A percentile compares a stretch with the other conserved stretches of the same genome.
Evolutionary conservation across 2,888 invertebrate species (phyloP).

Genomic region (Rugalucina vietnamica): DNA sequence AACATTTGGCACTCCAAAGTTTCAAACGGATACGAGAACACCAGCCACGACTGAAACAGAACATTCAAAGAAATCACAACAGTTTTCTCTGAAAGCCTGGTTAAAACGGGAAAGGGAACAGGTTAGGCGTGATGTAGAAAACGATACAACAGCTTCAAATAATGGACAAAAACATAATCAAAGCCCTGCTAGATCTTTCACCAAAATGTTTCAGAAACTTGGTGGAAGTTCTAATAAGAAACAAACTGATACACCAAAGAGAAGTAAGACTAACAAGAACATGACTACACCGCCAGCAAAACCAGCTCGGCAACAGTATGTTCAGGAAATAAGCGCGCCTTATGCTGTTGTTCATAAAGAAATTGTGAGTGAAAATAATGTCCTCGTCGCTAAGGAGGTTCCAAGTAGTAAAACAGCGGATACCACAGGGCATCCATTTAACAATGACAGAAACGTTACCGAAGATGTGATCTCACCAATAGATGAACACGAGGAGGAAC

Average conservation of each 20-base stretch:
- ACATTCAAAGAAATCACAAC: constrained; percentile 62
- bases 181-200: constrained; percentile 62
- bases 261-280: neutral
- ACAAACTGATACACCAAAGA: constrained; percentile 35
- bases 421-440: neutral
- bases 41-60: constrained; percentile 32
- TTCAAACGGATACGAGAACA: neutral
- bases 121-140: constrained; percentile 59
- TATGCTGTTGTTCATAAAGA: constrained; percentile 3
- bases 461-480: constrained; percentile 59
- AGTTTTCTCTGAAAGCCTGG: constrained; percentile 76
- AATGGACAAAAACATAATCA: constrained; percentile 39
- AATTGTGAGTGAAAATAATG: constrained; percentile 8
- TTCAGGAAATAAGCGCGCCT: neutral
- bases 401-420: neutral
- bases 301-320: neutral
- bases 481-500: constrained; percentile 23
- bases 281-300: neutral
- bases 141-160: constrained; percentile 36
- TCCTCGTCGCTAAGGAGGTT: neutral
- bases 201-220: constrained; percentile 75
- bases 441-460: constrained; percentile 15
- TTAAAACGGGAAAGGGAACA: constrained; percentile 73
- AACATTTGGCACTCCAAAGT: neutral
- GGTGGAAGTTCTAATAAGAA: constrained; percentile 52